These are phyloP conservation scores for human DNA, from an alignment of 2,113 vertebrate genomes.

Conservation along the genomic window GRCh38 chr2:8188501-8189000, in stretches of 20 bases:
- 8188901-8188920: neutral
- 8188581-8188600: constrained; percentile 65
- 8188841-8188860: no score
- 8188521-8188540: constrained; percentile 79
- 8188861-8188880: neutral
- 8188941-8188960: neutral
- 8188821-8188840: no score
- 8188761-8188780: no score
- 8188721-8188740: no score
- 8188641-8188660: neutral
- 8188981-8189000: neutral
- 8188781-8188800: no score
- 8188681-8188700: no score
- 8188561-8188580: constrained; percentile 72
- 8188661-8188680: no score
- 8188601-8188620: constrained; percentile 60
- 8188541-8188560: constrained; percentile 75
- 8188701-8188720: no score
- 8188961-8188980: neutral
- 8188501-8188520: constrained; percentile 70
- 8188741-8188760: no score
- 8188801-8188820: no score
- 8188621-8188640: constrained; percentile 49
- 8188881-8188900: neutral
- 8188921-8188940: neutral